A percentile compares a stretch with the other conserved stretches of the same genome.
phyloP scores from a whole-genome alignment of 2,113 vertebrate genomes.

The Oryzias melastigma region DNA sequence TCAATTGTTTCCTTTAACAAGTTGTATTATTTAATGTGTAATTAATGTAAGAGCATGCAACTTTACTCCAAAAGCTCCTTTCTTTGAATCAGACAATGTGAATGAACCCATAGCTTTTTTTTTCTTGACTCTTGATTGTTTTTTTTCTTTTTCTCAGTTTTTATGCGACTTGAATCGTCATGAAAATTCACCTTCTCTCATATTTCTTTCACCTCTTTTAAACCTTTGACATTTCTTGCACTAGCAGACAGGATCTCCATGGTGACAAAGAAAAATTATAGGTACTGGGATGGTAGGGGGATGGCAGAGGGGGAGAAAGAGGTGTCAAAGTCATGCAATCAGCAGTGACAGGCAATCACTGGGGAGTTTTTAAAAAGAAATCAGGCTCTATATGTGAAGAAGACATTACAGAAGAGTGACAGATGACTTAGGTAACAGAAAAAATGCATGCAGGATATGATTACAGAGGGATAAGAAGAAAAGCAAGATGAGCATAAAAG shows the following conservation, averaged over 20 bases:
- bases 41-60: slow-evolving; percentile 3
- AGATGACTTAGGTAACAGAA: slow-evolving; percentile 37
- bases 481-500: slow-evolving; percentile 49
- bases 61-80: slow-evolving; percentile 9
- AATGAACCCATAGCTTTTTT: not conserved
- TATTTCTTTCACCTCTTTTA: slow-evolving; percentile 21
- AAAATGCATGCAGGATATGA: slow-evolving; percentile 36
- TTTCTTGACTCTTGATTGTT: slow-evolving; percentile 23
- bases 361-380: slow-evolving; percentile 45
- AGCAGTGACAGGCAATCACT: slow-evolving; percentile 64
- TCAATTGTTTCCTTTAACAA: not conserved
- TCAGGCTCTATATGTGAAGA: slow-evolving; percentile 19
- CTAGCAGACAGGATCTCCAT: slow-evolving; percentile 41
- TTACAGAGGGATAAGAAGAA: slow-evolving; percentile 42
- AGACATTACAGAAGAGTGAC: slow-evolving; percentile 40
- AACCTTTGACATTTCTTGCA: slow-evolving; percentile 36
- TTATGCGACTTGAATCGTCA: slow-evolving; percentile 17
- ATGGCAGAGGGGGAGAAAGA: slow-evolving; percentile 5
- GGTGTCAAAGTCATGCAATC: slow-evolving; percentile 57
- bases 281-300: slow-evolving; percentile 22
- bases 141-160: slow-evolving; percentile 14
- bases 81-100: slow-evolving; percentile 7
- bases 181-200: slow-evolving; percentile 21
- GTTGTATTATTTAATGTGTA: not conserved
- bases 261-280: slow-evolving; percentile 54